Evolutionary conservation across 2,888 invertebrate genomes (phyloP).

Genomic region (Temnothorax ravouxi): DNA sequence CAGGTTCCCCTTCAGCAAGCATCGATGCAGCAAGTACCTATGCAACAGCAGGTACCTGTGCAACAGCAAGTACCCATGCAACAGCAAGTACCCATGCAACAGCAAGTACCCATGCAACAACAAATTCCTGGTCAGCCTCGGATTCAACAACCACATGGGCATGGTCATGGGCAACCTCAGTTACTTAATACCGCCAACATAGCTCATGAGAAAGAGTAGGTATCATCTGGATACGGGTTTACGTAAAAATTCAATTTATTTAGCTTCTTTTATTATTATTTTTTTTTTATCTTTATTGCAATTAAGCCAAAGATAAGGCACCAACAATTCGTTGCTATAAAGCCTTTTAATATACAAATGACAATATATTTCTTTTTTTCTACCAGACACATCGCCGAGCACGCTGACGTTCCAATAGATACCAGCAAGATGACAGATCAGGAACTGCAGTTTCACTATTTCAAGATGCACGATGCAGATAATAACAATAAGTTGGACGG

Average conservation of each 20-base stretch:
- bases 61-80: constrained; percentile 73
- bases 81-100: constrained; percentile 76
- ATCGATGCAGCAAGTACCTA: constrained; percentile 72
- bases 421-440: constrained; percentile 98
- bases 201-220: constrained; percentile 93
- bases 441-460: constrained; percentile 98
- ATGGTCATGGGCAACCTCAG: constrained; percentile 84
- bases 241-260: neutral
- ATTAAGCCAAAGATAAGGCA: too few relatives aligned
- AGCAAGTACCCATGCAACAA: constrained; percentile 78
- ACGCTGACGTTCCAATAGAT: constrained; percentile 97
- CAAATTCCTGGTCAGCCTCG: constrained; percentile 72
- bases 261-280: neutral
- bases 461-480: constrained; percentile 99
- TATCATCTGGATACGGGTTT: constrained; percentile 19
- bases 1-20: constrained; percentile 68
- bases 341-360: too few relatives aligned
- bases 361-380: neutral
- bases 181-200: constrained; percentile 92
- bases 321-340: too few relatives aligned
- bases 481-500: constrained; percentile 98
- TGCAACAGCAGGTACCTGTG: constrained; percentile 74
- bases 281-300: too few relatives aligned
- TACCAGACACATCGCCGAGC: constrained; percentile 96
- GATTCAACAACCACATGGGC: constrained; percentile 31